Conservation (phyloP, 2,113 vertebrate species). For the Periophthalmodon schlosseri region DNA sequence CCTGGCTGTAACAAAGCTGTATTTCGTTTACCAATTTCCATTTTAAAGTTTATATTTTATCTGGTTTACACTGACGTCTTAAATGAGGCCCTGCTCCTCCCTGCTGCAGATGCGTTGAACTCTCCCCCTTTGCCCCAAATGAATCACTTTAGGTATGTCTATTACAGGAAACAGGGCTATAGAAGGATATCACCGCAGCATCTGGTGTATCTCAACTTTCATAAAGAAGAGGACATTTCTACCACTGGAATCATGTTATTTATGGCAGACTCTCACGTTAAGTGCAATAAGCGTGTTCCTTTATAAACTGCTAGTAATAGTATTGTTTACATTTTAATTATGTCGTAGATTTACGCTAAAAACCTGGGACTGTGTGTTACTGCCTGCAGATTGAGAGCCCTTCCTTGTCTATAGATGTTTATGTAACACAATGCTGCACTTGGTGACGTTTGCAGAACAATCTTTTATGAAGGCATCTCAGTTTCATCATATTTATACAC, state of each 20-base stretch:
- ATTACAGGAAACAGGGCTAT: conserved; percentile 12
- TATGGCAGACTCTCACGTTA: conserved; percentile 37
- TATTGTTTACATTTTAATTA: conserved; percentile 57
- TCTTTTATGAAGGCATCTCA: conserved; percentile 27
- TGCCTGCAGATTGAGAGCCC: background rate
- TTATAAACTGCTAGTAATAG: conserved; percentile 33
- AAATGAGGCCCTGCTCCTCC: conserved; percentile 5
- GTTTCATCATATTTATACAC: conserved; percentile 20
- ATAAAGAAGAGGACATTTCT: conserved; percentile 29
- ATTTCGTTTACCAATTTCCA: conserved; percentile 38
- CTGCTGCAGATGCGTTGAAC: conserved; percentile 18
- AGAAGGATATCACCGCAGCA: conserved; percentile 18
- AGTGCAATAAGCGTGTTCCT: conserved; percentile 66
- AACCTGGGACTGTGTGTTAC: conserved; percentile 21
- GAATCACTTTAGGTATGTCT: conserved; percentile 16
- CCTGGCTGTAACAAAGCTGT: conserved; percentile 15
- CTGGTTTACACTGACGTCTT: conserved; percentile 47
- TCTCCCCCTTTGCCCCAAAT: conserved; percentile 6
- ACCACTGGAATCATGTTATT: conserved; percentile 15
- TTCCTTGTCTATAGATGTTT: background rate
- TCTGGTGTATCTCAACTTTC: conserved; percentile 21
- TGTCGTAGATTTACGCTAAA: conserved; percentile 8
- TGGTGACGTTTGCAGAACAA: conserved; percentile 10
- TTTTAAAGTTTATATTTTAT: conserved; percentile 20
- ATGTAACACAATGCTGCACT: background rate